Evolutionary conservation across 2,113 vertebrate genomes (phyloP).

Genomic region (Corynorhinus townsendii): DNA sequence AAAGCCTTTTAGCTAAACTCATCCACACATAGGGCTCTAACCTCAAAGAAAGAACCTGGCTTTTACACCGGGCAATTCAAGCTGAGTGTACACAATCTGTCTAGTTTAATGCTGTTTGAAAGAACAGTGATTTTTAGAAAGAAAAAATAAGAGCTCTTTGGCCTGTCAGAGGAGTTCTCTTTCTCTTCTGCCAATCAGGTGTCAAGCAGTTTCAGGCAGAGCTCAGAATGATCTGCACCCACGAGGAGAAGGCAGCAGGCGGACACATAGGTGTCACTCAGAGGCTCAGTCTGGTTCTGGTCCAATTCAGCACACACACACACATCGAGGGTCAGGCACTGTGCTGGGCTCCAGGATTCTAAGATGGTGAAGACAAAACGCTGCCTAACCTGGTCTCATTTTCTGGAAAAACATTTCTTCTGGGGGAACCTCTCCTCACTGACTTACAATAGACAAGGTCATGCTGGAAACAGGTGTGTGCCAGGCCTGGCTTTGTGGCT

Average conservation of each 20-base stretch:
- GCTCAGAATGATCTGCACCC: not conserved
- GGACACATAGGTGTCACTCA: rapidly evolving
- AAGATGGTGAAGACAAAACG: not conserved
- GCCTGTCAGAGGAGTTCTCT: not conserved
- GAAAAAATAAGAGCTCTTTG: constrained; percentile 40
- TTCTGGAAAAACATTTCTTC: not conserved
- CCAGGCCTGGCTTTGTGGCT: not conserved
- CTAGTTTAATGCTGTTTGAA: constrained; percentile 38
- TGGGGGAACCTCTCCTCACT: not conserved
- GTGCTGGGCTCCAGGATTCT: not conserved
- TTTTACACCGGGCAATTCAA: constrained; percentile 53
- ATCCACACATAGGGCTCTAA: not conserved
- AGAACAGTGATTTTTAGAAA: constrained; percentile 59
- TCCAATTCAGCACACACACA: not conserved
- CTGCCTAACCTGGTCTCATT: not conserved
- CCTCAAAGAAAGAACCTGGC: not conserved
- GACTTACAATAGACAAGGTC: not conserved
- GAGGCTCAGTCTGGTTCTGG: not conserved
- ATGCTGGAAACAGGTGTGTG: not conserved
- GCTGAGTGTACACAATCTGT: constrained; percentile 59
- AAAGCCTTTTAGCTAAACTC: constrained; percentile 3
- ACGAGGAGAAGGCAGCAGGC: not conserved
- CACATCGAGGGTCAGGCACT: rapidly evolving
- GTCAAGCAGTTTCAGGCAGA: not conserved
- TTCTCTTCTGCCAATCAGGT: constrained; percentile 51